Evolutionary conservation across 2,888 invertebrate species (phyloP).

Genomic region (Chloroclysta siterata): DNA sequence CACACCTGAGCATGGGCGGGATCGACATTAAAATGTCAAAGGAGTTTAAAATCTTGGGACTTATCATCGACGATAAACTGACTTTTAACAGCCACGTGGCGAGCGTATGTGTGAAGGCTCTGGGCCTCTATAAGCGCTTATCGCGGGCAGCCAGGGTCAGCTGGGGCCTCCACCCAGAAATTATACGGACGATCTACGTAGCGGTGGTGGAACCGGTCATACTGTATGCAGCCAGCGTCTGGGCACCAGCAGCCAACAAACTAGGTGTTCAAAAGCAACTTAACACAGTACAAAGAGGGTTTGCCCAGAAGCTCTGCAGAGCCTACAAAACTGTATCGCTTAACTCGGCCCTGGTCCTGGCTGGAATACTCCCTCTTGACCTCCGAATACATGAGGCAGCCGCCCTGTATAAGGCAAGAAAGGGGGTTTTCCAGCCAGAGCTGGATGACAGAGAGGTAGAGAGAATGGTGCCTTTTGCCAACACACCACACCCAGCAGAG

Average conservation of each 20-base stretch:
- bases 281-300: not conserved
- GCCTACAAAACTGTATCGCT: not conserved
- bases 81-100: not conserved
- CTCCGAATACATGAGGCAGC: too few species aligned
- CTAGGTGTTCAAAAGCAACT: not conserved
- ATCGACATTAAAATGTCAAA: not conserved
- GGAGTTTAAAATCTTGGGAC: not conserved
- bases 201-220: not conserved
- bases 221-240: not conserved
- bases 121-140: not conserved
- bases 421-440: too few species aligned
- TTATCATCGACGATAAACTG: not conserved
- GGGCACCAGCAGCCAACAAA: not conserved
- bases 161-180: not conserved
- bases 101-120: not conserved
- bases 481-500: too few species aligned
- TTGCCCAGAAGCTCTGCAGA: not conserved
- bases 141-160: not conserved
- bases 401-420: too few species aligned
- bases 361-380: too few species aligned
- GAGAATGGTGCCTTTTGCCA: too few species aligned
- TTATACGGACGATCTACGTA: not conserved
- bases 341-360: too few species aligned
- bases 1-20: not conserved
- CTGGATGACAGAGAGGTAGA: too few species aligned